Percentiles rank a stretch among this genome's conserved stretches.
Evolutionary conservation across 2,113 vertebrate species (phyloP).

Genomic region (Platichthys flesus): DNA sequence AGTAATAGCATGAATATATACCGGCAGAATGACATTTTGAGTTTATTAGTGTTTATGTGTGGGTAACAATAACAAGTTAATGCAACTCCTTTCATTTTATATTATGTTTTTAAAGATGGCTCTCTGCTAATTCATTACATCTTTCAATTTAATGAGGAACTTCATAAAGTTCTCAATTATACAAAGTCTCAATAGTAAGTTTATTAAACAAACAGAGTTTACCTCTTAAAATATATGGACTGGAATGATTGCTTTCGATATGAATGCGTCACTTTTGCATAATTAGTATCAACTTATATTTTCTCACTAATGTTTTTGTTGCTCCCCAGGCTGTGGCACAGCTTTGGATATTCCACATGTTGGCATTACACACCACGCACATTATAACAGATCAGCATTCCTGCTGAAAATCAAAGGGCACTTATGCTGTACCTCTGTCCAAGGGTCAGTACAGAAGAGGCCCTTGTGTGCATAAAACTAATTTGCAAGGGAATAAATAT

Average conservation of each 20-base stretch:
- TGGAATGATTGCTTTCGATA: too few species aligned
- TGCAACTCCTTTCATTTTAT: not conserved
- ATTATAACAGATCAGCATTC: conserved; percentile 25
- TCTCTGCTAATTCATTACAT: not conserved
- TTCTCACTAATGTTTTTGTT: not conserved
- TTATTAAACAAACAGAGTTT: not conserved
- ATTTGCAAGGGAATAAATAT: conserved; percentile 46
- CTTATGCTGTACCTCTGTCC: not conserved
- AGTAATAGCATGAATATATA: too few species aligned
- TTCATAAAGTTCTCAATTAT: too few species aligned
- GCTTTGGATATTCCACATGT: conserved; percentile 13
- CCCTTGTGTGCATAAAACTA: conserved; percentile 3
- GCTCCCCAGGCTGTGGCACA: not conserved
- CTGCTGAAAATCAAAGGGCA: conserved; percentile 15
- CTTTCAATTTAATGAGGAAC: not conserved
- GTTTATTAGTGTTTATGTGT: not conserved
- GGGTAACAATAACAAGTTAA: not conserved
- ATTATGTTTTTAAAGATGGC: not conserved
- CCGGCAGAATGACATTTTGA: too few species aligned
- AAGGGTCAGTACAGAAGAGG: conserved; percentile 24
- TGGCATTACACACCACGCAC: not conserved
- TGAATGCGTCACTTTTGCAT: not conserved
- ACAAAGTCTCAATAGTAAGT: too few species aligned
- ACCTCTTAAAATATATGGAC: not conserved
- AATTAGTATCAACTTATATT: not conserved